Base-by-base conservation (phyloP, 2,888 invertebrate species). In the Morpho helenor region DNA sequence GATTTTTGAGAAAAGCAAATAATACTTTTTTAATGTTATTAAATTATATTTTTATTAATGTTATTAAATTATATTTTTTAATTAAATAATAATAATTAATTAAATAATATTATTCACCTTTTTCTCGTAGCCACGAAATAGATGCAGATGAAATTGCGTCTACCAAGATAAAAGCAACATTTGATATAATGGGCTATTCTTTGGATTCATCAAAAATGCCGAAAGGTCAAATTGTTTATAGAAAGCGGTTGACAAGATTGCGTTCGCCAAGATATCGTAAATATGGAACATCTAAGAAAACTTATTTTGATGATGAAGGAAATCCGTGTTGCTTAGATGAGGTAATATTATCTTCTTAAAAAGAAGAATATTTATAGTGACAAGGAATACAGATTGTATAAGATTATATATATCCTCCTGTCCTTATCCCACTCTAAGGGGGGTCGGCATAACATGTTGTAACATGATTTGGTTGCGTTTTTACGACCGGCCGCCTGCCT, bases 271-370 rank as follows among this genome's bases (percentile, higher is more conserved):
- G 89, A 44, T 76, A 82, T 55, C 86, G 82, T 68, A 80, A 78
- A 53, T 76, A 75, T 47, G 70, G 69, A 1, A 65, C 56, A 0
- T 81, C 92, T 7, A 92, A 86, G 68, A 94, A 94, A 72, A 93
- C 91, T 8, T 92, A 92, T 67, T 94, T 94, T 68, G 94, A 94
- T 72, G 94, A 94, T 50, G 94, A 94, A 66, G 94, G 94, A 0
- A 92, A 93, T 65, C 83, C 92, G 3, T 82, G 78, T 57, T 76
- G 80, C 52, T 72, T 82, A 48, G 76, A 80, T 47, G 77, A 79
- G 77, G 86, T 86, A 68, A 68, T 41, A 7, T 9, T 22, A 8
- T 48, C n/a, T 22, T 7, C 31, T 7, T 6, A 31, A 5, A 31
- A 3, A 31, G 31, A 3, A 31, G 31, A 31, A 31, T 5, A 31